These are phyloP conservation scores for Acanthococcus lagerstroemiae DNA, from an alignment of 2,888 invertebrate species.

Conservation along the genomic window DNA sequence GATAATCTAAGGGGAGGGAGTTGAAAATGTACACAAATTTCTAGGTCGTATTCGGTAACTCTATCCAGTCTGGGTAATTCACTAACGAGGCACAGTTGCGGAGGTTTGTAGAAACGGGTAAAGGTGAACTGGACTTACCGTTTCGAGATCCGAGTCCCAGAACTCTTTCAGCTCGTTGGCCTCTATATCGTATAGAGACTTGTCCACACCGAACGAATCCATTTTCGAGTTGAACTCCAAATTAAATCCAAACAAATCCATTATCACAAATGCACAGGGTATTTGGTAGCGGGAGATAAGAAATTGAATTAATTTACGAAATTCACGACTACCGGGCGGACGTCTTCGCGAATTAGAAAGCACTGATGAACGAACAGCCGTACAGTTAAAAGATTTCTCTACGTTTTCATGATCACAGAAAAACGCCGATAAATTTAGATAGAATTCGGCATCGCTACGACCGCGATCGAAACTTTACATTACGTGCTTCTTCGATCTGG, in stretches of 20 bases:
- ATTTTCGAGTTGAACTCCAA: conserved; percentile 24
- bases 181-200: conserved; percentile 55
- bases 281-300: neutral
- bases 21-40: too few relatives aligned
- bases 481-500: too few relatives aligned
- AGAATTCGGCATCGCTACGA: too few relatives aligned
- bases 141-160: conserved; percentile 73
- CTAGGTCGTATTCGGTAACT: too few relatives aligned
- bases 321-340: too few relatives aligned
- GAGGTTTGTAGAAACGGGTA: neutral
- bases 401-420: neutral
- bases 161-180: conserved; percentile 65
- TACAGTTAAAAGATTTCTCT: neutral
- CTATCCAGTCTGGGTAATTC: too few relatives aligned
- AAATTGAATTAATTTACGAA: neutral
- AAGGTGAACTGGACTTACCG: conserved; percentile 58
- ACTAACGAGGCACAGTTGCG: too few relatives aligned
- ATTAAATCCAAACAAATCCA: conserved; percentile 27
- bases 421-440: neutral
- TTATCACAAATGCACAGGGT: too few relatives aligned
- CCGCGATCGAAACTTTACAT: too few relatives aligned
- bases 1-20: too few relatives aligned
- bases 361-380: neutral
- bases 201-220: conserved; percentile 23
- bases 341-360: neutral